phyloP scores from a whole-genome alignment of 2,888 invertebrate genomes.

The Diaprepes abbreviatus region DNA sequence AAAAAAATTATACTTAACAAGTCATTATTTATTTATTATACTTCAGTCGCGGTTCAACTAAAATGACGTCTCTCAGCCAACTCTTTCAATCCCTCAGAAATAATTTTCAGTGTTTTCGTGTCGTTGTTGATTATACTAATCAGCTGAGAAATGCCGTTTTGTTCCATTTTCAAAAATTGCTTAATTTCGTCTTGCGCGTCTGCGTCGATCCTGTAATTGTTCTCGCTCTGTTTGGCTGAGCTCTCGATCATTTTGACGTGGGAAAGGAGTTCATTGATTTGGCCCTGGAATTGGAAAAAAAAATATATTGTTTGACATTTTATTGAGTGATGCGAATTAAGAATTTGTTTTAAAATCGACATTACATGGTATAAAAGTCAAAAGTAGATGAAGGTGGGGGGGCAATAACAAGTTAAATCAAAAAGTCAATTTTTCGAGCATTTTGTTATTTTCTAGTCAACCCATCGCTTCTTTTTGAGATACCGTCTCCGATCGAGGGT shows the following conservation, averaged over 20 bases:
- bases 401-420: no score
- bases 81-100: constrained; percentile 82
- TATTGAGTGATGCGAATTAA: no score
- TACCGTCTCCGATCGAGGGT: no score
- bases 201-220: constrained; percentile 83
- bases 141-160: constrained; percentile 89
- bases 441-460: no score
- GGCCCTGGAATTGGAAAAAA: constrained; percentile 73
- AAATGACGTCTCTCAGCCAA: constrained; percentile 62
- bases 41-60: neutral
- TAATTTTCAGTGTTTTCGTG: constrained; percentile 81
- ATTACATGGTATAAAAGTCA: no score
- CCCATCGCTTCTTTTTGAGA: no score
- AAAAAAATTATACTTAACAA: no score
- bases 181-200: constrained; percentile 80
- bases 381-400: no score
- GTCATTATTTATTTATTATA: no score
- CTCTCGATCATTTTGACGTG: constrained; percentile 81
- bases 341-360: no score
- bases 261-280: constrained; percentile 90
- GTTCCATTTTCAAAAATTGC: constrained; percentile 87
- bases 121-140: constrained; percentile 88
- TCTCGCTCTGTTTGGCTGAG: constrained; percentile 74
- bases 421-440: no score
- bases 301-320: no score